Conservation (phyloP, 2,797 vertebrate species). For the Pangasius krempfi region DNA sequence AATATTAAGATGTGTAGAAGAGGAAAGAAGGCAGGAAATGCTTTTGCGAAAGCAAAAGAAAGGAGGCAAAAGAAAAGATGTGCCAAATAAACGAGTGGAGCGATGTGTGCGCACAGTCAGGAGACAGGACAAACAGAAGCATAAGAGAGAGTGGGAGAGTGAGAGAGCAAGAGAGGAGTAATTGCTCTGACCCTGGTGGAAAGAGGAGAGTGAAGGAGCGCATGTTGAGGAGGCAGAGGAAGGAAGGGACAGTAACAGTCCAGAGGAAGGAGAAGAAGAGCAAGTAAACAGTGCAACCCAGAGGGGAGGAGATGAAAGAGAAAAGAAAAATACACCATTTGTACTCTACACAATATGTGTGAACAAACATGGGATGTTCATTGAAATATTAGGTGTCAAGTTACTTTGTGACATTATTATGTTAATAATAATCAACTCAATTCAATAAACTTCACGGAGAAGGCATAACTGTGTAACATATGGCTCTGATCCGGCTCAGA, state of each 20-base stretch:
- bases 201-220: conserved; percentile 52
- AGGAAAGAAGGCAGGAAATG: not conserved
- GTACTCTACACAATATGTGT: not conserved
- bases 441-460: not conserved
- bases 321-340: not conserved
- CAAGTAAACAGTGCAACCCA: conserved; percentile 54
- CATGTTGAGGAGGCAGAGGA: conserved; percentile 44
- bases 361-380: not conserved
- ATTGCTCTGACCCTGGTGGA: conserved; percentile 57
- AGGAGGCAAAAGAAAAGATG: not conserved
- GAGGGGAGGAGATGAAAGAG: conserved; percentile 41
- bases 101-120: not conserved
- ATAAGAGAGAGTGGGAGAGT: conserved; percentile 5
- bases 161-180: conserved; percentile 50
- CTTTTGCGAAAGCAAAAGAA: not conserved
- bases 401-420: not conserved
- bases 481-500: not conserved
- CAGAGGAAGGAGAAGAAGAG: conserved; percentile 53
- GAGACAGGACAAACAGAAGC: conserved; percentile 27
- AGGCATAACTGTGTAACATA: not conserved
- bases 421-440: not conserved
- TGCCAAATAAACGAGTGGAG: not conserved
- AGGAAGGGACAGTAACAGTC: conserved; percentile 50
- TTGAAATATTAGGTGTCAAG: not conserved
- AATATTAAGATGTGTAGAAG: not conserved